Percentiles rank a stretch among this genome's conserved stretches.
Conservation (phyloP, 2,797 vertebrate species). For the Pteropus rufus region DNA sequence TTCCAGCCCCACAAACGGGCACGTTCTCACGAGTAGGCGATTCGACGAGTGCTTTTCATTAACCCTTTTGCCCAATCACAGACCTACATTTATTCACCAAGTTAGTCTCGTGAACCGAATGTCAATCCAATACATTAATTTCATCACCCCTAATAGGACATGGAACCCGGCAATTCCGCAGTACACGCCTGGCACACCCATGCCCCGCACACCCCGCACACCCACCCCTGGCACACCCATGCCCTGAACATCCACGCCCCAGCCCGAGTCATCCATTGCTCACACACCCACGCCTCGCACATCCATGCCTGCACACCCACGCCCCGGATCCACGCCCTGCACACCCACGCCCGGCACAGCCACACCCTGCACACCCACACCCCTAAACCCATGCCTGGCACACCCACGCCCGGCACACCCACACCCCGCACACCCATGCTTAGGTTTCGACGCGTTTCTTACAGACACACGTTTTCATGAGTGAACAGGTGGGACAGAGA, state of each 20-base stretch:
- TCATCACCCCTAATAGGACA: background rate
- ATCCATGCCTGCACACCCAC: too few species aligned
- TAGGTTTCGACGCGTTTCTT: slow-evolving; percentile 7
- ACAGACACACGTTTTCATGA: slow-evolving; percentile 20
- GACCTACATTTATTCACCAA: background rate
- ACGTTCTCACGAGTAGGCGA: background rate
- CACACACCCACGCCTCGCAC: too few species aligned
- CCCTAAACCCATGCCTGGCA: too few species aligned
- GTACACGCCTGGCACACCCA: background rate
- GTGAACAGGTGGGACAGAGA: background rate
- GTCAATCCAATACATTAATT: background rate
- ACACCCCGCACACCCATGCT: background rate
- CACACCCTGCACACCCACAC: too few species aligned
- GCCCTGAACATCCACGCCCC: too few species aligned
- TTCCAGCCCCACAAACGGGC: rapidly evolving
- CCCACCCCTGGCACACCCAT: too few species aligned
- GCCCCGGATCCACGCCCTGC: too few species aligned
- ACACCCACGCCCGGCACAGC: too few species aligned
- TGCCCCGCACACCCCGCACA: too few species aligned
- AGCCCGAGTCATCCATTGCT: too few species aligned
- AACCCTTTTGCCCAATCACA: background rate
- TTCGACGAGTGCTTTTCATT: background rate
- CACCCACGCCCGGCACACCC: too few species aligned
- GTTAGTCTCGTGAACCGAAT: background rate
- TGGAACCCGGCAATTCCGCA: background rate